phyloP scores from a whole-genome alignment of 2,888 invertebrate species.

The Ormyrus nitidulus region DNA sequence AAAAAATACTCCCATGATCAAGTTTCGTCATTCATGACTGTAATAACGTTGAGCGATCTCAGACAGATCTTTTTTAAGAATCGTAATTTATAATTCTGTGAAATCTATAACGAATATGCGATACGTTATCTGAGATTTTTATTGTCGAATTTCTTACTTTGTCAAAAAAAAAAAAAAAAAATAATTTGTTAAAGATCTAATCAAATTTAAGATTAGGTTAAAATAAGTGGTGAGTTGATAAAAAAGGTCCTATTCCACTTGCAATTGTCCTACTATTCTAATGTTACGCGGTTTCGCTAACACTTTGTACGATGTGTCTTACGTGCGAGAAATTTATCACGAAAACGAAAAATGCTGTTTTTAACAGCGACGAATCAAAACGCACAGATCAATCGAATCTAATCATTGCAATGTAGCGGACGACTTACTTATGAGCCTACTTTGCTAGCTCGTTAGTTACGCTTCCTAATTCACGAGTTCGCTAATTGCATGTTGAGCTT shows the following conservation, averaged over 20 bases:
- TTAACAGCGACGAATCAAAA: conserved; percentile 59
- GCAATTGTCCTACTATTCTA: conserved; percentile 31
- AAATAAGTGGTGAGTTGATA: conserved; percentile 12
- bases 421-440: conserved; percentile 58
- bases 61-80: conserved; percentile 14
- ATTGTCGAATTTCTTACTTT: conserved; percentile 4
- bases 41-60: conserved; percentile 19
- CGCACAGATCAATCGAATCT: conserved; percentile 60
- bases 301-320: conserved; percentile 49
- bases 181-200: conserved; percentile 31
- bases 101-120: conserved; percentile 25
- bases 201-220: conserved; percentile 28
- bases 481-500: conserved; percentile 71
- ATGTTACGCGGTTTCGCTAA: conserved; percentile 29
- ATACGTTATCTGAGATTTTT: conserved; percentile 31
- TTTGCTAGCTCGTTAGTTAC: conserved; percentile 63
- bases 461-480: conserved; percentile 67
- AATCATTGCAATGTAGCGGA: conserved; percentile 47
- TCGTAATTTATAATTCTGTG: conserved; percentile 13
- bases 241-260: conserved; percentile 51
- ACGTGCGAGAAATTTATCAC: conserved; percentile 43
- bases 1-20: conserved; percentile 17
- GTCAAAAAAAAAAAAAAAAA: neutral
- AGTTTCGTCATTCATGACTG: conserved; percentile 12
- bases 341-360: conserved; percentile 49